phyloP scores from a whole-genome alignment of 2,797 vertebrate genomes.

The Tiaroga cobitis region DNA sequence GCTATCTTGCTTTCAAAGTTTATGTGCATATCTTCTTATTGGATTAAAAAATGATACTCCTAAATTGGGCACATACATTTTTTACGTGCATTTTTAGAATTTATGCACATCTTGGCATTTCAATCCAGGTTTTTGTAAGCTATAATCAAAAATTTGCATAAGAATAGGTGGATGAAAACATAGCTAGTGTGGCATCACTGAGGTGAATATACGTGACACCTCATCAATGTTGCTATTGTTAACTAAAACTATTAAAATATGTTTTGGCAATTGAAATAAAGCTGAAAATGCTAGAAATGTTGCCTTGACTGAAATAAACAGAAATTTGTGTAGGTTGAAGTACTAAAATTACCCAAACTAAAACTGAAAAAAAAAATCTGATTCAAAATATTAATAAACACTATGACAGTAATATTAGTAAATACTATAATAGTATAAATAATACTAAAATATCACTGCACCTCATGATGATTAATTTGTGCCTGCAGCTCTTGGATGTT shows the following conservation, averaged over 20 bases:
- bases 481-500: constrained; percentile 95
- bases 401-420: not conserved
- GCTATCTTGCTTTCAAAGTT: not conserved
- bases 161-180: not conserved
- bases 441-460: constrained; percentile 60
- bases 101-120: not conserved
- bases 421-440: not conserved
- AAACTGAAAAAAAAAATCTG: not conserved
- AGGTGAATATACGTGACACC: not conserved
- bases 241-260: not conserved
- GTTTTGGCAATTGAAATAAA: too few species aligned
- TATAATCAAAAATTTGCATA: not conserved
- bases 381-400: not conserved
- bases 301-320: not conserved
- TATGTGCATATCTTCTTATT: not conserved
- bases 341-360: not conserved
- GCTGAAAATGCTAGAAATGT: not conserved
- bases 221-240: not conserved
- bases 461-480: constrained; percentile 95
- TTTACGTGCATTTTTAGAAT: not conserved
- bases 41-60: not conserved
- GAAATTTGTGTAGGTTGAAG: not conserved
- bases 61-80: not conserved
- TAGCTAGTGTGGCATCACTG: not conserved
- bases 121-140: not conserved